Conservation (phyloP, 2,888 invertebrate genomes). For the Pteria penguin region DNA sequence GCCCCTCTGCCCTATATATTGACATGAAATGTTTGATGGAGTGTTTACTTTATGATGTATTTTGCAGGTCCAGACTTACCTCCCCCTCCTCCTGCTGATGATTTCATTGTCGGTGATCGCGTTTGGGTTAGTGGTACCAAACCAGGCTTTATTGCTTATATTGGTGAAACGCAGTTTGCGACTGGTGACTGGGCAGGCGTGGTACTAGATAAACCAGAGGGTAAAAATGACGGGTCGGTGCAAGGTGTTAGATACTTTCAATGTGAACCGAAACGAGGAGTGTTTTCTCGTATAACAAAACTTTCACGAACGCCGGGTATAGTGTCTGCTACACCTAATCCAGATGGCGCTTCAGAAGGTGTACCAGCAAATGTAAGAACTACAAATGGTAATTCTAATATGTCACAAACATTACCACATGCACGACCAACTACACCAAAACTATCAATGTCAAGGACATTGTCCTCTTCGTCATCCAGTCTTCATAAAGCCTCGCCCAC, state of each 20-base stretch:
- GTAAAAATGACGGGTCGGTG: constrained; percentile 80
- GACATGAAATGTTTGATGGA: too few species aligned
- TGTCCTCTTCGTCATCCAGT: constrained; percentile 68
- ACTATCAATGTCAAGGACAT: constrained; percentile 48
- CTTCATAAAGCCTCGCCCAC: constrained; percentile 53
- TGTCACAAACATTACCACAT: constrained; percentile 36
- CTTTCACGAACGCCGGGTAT: constrained; percentile 81
- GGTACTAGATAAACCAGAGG: constrained; percentile 77
- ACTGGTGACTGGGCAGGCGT: constrained; percentile 80
- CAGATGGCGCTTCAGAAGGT: constrained; percentile 44
- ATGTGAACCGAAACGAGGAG: constrained; percentile 79
- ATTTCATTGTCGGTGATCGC: constrained; percentile 96
- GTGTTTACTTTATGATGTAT: too few species aligned
- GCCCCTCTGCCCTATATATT: too few species aligned
- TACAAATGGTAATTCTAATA: constrained; percentile 51
- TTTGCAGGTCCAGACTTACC: constrained; percentile 65
- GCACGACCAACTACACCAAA: constrained; percentile 50
- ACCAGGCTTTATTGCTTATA: constrained; percentile 78
- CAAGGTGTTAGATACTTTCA: constrained; percentile 79
- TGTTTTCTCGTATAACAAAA: constrained; percentile 85
- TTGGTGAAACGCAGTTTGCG: constrained; percentile 80
- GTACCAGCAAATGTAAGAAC: constrained; percentile 44
- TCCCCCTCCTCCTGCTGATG: constrained; percentile 83
- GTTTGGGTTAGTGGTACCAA: constrained; percentile 85
- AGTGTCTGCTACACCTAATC: constrained; percentile 42